These are phyloP conservation scores for Serripes groenlandicus DNA, from an alignment of 2,888 invertebrate species.

Conservation along the genomic window DNA sequence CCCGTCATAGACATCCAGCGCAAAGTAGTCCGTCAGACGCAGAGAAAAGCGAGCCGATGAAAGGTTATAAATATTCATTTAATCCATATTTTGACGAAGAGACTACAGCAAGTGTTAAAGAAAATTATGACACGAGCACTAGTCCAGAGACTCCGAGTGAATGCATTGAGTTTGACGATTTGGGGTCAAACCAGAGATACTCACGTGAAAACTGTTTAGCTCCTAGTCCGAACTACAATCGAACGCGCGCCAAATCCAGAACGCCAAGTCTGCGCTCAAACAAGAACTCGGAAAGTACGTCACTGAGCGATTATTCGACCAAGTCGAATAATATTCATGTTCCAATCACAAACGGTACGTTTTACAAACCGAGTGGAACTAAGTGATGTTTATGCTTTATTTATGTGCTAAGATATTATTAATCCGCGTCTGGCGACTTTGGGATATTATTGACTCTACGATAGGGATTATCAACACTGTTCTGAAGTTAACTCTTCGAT, in stretches of 20 bases:
- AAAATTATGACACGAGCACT: constrained; percentile 34
- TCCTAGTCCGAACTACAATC: constrained; percentile 38
- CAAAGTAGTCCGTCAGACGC: constrained; percentile 2
- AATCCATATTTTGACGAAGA: constrained; percentile 63
- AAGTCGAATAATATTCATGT: constrained; percentile 35
- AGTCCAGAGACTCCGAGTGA: constrained; percentile 58
- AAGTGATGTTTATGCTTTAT: no score
- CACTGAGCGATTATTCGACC: constrained; percentile 56
- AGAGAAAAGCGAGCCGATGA: constrained; percentile 20
- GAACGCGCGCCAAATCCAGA: constrained; percentile 42
- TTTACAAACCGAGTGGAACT: constrained; percentile 39
- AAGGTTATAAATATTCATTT: constrained; percentile 62
- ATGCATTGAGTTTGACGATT: constrained; percentile 47
- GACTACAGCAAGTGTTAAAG: constrained; percentile 37
- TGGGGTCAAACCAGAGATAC: constrained; percentile 19
- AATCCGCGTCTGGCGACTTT: no score
- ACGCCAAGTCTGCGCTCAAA: constrained; percentile 58
- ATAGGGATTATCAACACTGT: no score
- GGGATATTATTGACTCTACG: no score
- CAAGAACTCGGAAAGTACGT: constrained; percentile 60
- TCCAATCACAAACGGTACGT: constrained; percentile 42
- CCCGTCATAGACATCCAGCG: constrained; percentile 1
- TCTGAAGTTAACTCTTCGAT: no score
- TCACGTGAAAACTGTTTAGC: constrained; percentile 31
- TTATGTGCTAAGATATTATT: no score